Conservation (phyloP, 2,888 invertebrate species). For the Tuberolachnus salignus region DNA sequence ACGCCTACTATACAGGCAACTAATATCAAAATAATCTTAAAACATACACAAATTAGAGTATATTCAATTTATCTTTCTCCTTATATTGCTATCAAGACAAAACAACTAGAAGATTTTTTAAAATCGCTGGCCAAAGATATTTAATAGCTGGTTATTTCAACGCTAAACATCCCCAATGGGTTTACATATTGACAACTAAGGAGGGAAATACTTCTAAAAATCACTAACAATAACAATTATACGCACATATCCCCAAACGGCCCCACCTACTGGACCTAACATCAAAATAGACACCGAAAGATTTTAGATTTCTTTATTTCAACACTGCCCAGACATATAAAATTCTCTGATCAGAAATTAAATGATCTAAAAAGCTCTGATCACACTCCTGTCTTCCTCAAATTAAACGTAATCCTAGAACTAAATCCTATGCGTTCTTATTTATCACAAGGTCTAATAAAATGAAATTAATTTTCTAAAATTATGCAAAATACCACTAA, state of each 20-base stretch:
- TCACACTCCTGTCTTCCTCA: neutral
- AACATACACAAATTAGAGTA: neutral
- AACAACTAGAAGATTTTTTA: neutral
- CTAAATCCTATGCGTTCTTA: neutral
- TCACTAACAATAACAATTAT: conserved; percentile 14
- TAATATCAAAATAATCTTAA: neutral
- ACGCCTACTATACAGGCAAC: neutral
- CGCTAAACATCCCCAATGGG: neutral
- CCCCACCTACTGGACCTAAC: conserved; percentile 2
- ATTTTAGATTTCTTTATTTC: conserved; percentile 10
- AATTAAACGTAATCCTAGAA: neutral
- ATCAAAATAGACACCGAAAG: neutral
- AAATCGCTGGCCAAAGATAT: neutral
- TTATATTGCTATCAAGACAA: neutral
- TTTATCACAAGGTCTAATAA: conserved; percentile 3
- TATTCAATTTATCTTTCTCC: neutral
- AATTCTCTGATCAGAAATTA: neutral
- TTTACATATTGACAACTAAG: neutral
- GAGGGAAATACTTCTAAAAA: conserved; percentile 2
- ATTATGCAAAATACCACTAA: neutral
- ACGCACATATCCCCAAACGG: conserved; percentile 12
- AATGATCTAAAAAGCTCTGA: conserved; percentile 2
- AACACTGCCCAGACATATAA: neutral
- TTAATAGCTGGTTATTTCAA: conserved; percentile 7
- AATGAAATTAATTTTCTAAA: neutral